phyloP scores from a whole-genome alignment of 1,140 invertebrate species.

The Samia ricini region DNA sequence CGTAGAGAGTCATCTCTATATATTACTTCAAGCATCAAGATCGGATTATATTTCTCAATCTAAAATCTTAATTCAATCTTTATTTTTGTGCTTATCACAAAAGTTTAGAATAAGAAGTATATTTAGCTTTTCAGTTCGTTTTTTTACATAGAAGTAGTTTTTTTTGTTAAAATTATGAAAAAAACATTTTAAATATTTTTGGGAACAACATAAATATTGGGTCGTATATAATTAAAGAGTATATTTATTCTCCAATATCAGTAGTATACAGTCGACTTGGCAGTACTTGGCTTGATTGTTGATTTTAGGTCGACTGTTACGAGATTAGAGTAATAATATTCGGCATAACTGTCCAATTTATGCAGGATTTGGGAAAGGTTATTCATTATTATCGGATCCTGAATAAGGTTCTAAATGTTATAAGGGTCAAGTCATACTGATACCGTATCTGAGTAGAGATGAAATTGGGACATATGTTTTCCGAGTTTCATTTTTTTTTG shows the following conservation, averaged over 20 bases:
- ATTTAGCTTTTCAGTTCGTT: too few species aligned
- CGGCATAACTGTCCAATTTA: not conserved
- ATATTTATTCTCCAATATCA: not conserved
- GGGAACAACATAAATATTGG: too few species aligned
- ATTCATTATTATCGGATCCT: not conserved
- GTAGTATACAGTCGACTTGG: not conserved
- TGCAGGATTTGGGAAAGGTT: not conserved
- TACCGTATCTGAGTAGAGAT: not conserved
- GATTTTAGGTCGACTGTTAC: not conserved
- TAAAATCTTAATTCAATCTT: not conserved
- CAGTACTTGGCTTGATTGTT: not conserved
- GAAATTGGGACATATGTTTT: not conserved
- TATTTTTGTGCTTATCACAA: too few species aligned
- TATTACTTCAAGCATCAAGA: not conserved
- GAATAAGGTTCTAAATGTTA: not conserved
- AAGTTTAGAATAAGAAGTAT: too few species aligned
- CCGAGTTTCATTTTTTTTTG: too few species aligned
- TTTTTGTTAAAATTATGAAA: too few species aligned
- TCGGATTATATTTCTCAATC: not conserved
- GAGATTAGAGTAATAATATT: not conserved
- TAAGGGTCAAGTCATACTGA: not conserved
- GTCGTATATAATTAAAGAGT: too few species aligned
- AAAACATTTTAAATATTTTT: too few species aligned
- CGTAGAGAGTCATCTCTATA: not conserved
- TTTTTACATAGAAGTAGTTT: too few species aligned